Conservation (phyloP, 1,140 invertebrate species). For the Drosophila paulistorum region DNA sequence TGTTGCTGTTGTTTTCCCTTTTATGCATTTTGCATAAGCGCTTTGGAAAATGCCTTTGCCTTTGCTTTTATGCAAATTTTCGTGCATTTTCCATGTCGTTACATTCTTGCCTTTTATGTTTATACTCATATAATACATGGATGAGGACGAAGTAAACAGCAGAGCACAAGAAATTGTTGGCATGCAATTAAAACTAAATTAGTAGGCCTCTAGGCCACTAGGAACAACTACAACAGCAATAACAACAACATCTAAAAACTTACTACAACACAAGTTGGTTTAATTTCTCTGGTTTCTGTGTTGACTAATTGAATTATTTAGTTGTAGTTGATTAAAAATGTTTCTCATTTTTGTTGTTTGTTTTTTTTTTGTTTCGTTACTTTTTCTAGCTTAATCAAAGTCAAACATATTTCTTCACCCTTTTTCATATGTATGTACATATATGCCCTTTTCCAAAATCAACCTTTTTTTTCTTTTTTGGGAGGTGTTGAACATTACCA, state of each 20-base stretch:
- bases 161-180: constrained; percentile 21
- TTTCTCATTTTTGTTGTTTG: constrained; percentile 11
- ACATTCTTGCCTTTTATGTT: constrained; percentile 66
- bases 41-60: constrained; percentile 76
- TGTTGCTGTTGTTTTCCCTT: constrained; percentile 53
- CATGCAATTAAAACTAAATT: constrained; percentile 81
- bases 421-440: background rate
- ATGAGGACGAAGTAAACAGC: background rate
- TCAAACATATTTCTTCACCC: constrained; percentile 15
- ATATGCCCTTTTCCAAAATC: constrained; percentile 22
- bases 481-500: constrained; percentile 75
- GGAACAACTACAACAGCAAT: background rate
- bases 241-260: background rate
- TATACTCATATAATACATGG: constrained; percentile 30
- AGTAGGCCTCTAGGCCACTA: constrained; percentile 70
- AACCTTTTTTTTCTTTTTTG: constrained; percentile 47
- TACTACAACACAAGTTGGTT: background rate
- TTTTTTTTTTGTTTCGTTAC: too few species aligned
- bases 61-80: constrained; percentile 78
- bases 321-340: constrained; percentile 57
- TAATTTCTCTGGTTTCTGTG: constrained; percentile 39
- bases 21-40: constrained; percentile 80
- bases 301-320: constrained; percentile 76
- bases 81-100: constrained; percentile 76
- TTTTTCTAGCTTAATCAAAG: constrained; percentile 52